Conservation (phyloP, 2,113 vertebrate genomes). For the Coreoperca whiteheadi region DNA sequence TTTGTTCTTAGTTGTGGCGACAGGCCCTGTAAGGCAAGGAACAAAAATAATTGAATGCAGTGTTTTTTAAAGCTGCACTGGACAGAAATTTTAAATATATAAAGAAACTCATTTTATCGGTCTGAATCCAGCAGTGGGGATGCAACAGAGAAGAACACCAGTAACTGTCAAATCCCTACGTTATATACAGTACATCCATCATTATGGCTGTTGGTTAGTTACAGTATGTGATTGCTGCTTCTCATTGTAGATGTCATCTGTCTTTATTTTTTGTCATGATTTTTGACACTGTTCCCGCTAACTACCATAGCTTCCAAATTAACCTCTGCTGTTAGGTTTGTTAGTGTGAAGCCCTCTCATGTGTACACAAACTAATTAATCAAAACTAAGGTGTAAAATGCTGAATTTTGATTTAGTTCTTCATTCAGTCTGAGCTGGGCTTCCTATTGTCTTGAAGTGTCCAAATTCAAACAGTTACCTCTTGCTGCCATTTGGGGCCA, state of each 20-base stretch:
- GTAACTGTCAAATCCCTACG: too few species aligned
- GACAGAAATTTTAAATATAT: not conserved
- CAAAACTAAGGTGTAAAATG: not conserved
- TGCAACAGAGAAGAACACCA: not conserved
- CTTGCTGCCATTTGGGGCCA: slow-evolving; percentile 6
- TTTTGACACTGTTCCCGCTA: too few species aligned
- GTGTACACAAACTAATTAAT: not conserved
- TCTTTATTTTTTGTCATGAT: too few species aligned
- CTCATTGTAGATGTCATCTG: too few species aligned
- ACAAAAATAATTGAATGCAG: not conserved
- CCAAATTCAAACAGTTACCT: not conserved
- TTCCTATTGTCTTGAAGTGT: not conserved
- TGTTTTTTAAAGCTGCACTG: not conserved
- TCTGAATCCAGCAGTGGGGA: not conserved
- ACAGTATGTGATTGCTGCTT: too few species aligned
- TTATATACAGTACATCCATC: too few species aligned
- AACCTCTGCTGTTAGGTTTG: not conserved
- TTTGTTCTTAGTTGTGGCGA: not conserved
- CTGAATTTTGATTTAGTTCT: not conserved
- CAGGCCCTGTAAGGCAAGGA: slow-evolving; percentile 10
- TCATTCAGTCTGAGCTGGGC: not conserved
- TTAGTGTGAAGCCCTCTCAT: not conserved
- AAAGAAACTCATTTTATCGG: not conserved
- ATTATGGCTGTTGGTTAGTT: too few species aligned
- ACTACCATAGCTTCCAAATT: not conserved